Percentiles rank a stretch among this genome's conserved stretches.
phyloP scores from a whole-genome alignment of 1,140 invertebrate species.

The Holcopasites calliopsidis region DNA sequence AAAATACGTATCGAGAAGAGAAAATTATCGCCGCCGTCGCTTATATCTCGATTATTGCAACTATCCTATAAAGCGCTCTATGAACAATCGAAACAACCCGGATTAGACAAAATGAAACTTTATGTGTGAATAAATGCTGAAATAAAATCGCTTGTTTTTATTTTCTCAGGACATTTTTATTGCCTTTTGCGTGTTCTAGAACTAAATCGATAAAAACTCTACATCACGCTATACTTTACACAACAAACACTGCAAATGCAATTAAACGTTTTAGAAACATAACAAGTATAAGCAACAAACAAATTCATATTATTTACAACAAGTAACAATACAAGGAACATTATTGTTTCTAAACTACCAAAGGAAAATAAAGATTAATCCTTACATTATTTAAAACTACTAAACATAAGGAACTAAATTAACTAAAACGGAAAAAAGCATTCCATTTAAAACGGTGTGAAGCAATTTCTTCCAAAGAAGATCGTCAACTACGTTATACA shows the following conservation, averaged over 20 bases:
- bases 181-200: neutral
- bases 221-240: neutral
- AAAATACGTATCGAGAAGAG: conserved; percentile 35
- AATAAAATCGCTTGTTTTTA: too few relatives aligned
- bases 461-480: too few relatives aligned
- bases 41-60: conserved; percentile 18
- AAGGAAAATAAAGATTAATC: neutral
- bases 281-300: neutral
- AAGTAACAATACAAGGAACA: conserved; percentile 1
- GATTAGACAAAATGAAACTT: neutral
- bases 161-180: neutral
- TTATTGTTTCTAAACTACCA: neutral
- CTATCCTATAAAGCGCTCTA: neutral
- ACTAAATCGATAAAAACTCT: neutral
- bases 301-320: neutral
- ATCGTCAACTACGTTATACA: too few relatives aligned
- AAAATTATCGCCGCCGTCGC: conserved; percentile 7
- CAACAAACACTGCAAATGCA: neutral
- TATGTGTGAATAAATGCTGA: neutral
- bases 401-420: too few relatives aligned
- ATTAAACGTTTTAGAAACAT: neutral
- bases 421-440: too few relatives aligned
- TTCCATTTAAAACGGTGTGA: too few relatives aligned
- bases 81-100: neutral
- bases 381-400: neutral